phyloP scores from a whole-genome alignment of 2,888 invertebrate species.

The Brachylomia viminalis region DNA sequence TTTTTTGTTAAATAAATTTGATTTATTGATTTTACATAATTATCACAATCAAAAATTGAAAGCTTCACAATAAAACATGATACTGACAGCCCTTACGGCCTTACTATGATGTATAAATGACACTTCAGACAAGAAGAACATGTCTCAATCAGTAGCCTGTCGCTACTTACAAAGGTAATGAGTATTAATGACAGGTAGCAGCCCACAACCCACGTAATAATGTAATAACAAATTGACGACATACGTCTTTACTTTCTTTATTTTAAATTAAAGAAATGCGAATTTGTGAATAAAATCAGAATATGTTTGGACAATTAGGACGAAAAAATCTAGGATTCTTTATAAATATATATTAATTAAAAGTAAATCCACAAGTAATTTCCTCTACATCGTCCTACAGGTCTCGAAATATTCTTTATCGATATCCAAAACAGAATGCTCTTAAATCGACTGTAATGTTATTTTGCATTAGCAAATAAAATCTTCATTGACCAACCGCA shows the following conservation, averaged over 20 bases:
- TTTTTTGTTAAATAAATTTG: no score
- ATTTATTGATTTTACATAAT: no score
- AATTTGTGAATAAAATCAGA: neutral
- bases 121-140: slow-evolving; percentile 12
- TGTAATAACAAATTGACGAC: slow-evolving; percentile 28
- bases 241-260: slow-evolving; percentile 13
- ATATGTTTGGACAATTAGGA: no score
- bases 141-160: slow-evolving; percentile 37
- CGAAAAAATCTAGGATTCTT: neutral
- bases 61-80: neutral
- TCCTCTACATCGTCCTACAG: neutral
- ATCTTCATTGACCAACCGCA: neutral
- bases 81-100: neutral
- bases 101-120: neutral
- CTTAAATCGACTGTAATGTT: neutral
- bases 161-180: slow-evolving; percentile 16
- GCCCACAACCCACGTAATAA: slow-evolving; percentile 17
- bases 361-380: neutral
- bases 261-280: neutral
- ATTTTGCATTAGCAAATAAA: neutral
- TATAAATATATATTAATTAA: neutral
- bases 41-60: neutral
- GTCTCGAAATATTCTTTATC: neutral
- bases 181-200: slow-evolving; percentile 34
- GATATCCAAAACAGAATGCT: neutral